Evolutionary conservation across 2,888 invertebrate genomes (phyloP).

Genomic region (Eutolmus rufibarbis): DNA sequence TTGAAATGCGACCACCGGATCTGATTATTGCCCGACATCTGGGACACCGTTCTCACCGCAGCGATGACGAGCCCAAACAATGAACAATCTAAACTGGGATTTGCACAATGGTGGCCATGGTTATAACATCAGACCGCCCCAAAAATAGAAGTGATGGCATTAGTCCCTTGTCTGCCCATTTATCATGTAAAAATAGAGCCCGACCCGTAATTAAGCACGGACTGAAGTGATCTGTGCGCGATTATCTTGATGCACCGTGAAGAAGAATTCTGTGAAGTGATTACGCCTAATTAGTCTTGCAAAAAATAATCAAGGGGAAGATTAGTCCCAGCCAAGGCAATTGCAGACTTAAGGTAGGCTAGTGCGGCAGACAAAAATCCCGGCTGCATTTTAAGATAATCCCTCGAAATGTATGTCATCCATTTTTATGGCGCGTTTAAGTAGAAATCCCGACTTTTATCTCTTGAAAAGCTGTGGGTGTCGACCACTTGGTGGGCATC

Average conservation of each 20-base stretch:
- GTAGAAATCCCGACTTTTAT: not conserved
- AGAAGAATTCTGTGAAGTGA: conserved; percentile 11
- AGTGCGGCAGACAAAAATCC: not conserved
- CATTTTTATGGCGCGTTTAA: not conserved
- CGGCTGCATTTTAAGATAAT: not conserved
- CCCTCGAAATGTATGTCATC: not conserved
- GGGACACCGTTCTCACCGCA: not conserved
- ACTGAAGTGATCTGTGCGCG: not conserved
- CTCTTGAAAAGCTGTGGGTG: not conserved
- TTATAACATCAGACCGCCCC: not conserved
- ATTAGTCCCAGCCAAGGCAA: not conserved
- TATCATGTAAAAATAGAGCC: conserved; percentile 29
- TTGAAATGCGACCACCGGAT: not conserved
- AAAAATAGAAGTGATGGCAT: conserved; percentile 21
- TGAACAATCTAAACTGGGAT: not conserved
- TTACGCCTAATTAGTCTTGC: not conserved
- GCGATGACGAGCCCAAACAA: not conserved
- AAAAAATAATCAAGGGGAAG: not conserved
- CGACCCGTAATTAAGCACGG: conserved; percentile 21
- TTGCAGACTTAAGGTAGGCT: not conserved
- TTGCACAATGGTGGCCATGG: not conserved
- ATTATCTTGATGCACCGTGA: conserved; percentile 1
- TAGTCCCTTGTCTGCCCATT: conserved; percentile 3
- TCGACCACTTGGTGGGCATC: not conserved
- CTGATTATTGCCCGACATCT: conserved; percentile 18